A percentile compares a stretch with the other conserved stretches of the same genome.
Conservation (phyloP, 2,113 vertebrate genomes). For the Pao palembangensis region DNA sequence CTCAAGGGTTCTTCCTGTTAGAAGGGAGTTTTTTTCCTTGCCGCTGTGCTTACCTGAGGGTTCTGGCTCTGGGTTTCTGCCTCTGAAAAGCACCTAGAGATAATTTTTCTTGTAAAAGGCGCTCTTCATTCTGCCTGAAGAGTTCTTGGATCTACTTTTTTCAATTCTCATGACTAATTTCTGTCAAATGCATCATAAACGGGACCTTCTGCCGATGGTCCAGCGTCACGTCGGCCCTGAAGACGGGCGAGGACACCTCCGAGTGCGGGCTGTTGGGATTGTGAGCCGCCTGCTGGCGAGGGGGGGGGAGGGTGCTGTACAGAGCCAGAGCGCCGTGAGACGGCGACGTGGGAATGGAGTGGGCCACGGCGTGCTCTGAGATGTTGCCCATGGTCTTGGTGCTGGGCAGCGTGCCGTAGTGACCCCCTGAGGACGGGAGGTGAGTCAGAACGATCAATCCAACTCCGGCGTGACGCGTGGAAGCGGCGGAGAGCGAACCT, state of each 20-base stretch:
- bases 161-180: too few species aligned
- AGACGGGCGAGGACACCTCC: conserved; percentile 81
- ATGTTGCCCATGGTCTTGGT: conserved; percentile 85
- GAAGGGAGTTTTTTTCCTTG: too few species aligned
- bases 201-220: conserved; percentile 80
- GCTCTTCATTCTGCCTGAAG: too few species aligned
- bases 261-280: conserved; percentile 66
- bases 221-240: conserved; percentile 81
- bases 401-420: conserved; percentile 82
- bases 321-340: conserved; percentile 84
- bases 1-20: too few species aligned
- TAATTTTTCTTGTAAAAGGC: too few species aligned
- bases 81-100: too few species aligned
- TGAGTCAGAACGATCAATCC: too few species aligned
- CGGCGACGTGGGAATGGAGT: conserved; percentile 86
- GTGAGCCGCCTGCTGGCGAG: conserved; percentile 66
- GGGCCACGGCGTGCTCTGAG: conserved; percentile 75
- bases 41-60: too few species aligned
- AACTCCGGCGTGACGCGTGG: too few species aligned
- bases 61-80: too few species aligned
- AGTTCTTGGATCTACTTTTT: too few species aligned
- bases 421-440: conserved; percentile 37
- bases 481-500: conserved; percentile 32
- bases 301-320: conserved; percentile 83
- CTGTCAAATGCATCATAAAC: not conserved